phyloP scores from a whole-genome alignment of 1,140 invertebrate species.

The Artemia franciscana region DNA sequence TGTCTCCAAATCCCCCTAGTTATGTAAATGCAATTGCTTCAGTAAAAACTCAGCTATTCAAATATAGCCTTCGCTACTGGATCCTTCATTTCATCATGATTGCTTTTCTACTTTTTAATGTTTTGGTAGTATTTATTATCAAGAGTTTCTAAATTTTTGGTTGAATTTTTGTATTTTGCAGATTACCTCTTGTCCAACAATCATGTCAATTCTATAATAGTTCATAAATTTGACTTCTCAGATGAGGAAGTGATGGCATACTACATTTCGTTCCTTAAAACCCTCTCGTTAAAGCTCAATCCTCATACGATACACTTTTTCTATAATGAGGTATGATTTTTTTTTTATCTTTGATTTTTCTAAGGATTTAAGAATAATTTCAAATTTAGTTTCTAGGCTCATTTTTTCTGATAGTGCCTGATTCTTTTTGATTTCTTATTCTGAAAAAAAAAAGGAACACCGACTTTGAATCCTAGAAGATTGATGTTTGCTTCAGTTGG shows the following conservation, averaged over 20 bases:
- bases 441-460: no score
- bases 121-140: conserved; percentile 1
- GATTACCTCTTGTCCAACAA: conserved; percentile 98
- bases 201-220: conserved; percentile 97
- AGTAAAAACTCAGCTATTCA: no score
- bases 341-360: background rate
- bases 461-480: no score
- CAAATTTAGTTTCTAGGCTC: no score
- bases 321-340: conserved; percentile 75
- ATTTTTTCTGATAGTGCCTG: no score
- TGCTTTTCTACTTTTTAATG: background rate
- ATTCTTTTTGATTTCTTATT: no score
- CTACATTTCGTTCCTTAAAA: conserved; percentile 97
- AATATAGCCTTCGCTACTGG: no score
- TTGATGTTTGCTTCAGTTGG: no score
- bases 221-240: conserved; percentile 97
- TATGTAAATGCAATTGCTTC: no score
- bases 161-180: conserved; percentile 29
- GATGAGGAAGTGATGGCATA: conserved; percentile 99
- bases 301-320: conserved; percentile 98
- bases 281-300: conserved; percentile 92
- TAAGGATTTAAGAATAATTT: no score
- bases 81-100: conserved; percentile 1
- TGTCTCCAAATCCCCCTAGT: no score
- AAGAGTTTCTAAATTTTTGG: conserved; percentile 6